These are phyloP conservation scores for Petrocephalus schoutedeni DNA, from an alignment of 2,797 vertebrate species.

Conservation along the genomic window DNA sequence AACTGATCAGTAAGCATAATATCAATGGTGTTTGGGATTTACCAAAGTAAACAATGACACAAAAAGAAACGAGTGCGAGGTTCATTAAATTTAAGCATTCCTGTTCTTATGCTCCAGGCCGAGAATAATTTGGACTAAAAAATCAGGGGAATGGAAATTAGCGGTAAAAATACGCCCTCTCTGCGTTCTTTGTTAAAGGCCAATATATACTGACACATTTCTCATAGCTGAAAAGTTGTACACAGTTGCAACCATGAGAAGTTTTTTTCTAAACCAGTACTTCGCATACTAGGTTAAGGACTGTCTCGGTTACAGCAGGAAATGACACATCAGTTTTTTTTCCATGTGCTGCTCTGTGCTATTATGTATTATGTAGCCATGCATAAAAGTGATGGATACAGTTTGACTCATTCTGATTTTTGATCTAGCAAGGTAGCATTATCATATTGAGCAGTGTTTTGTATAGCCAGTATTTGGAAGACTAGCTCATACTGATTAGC, in stretches of 20 bases:
- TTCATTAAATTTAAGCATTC: neutral
- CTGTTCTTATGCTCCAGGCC: neutral
- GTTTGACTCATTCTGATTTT: neutral
- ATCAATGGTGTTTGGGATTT: neutral
- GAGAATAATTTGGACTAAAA: neutral
- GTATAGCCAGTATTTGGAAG: neutral
- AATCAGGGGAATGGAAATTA: neutral
- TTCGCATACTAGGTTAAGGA: neutral
- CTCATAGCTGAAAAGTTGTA: neutral
- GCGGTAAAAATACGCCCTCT: neutral
- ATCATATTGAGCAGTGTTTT: neutral
- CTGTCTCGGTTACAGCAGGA: neutral
- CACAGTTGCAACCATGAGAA: neutral
- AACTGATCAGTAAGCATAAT: neutral
- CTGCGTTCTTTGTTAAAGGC: neutral
- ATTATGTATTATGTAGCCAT: neutral
- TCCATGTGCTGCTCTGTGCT: neutral
- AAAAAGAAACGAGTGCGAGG: neutral
- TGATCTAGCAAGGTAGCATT: neutral
- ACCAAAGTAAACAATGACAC: neutral
- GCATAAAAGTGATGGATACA: neutral
- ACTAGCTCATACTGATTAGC: neutral
- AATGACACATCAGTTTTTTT: neutral
- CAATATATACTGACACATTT: neutral
- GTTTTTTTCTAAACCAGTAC: neutral